These are phyloP conservation scores for Siniperca undulata DNA, from an alignment of 2,797 vertebrate species.

Conservation along the genomic window DNA sequence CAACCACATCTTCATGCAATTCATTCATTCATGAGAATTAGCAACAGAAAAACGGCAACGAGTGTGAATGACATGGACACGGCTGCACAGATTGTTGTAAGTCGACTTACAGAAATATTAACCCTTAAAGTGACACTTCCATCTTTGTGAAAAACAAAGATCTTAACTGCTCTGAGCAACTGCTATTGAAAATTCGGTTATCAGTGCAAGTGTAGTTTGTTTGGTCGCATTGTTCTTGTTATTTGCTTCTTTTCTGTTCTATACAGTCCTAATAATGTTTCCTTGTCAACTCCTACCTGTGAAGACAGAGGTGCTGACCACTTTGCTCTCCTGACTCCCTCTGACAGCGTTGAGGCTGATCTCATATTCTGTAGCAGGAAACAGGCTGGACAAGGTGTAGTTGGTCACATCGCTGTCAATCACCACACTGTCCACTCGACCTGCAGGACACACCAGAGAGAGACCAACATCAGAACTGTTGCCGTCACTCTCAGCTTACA, in stretches of 20 bases:
- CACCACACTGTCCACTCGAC: slow-evolving; percentile 91
- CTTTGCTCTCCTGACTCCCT: slow-evolving; percentile 92
- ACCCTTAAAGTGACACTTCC: background rate
- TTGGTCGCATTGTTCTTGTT: background rate
- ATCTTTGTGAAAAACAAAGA: background rate
- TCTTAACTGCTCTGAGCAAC: background rate
- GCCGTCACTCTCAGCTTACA: background rate
- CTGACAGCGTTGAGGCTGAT: slow-evolving; percentile 90
- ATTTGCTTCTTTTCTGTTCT: background rate
- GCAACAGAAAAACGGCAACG: too few species aligned
- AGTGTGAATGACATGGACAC: background rate
- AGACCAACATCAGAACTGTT: background rate
- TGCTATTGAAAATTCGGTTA: background rate
- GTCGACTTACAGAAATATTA: background rate
- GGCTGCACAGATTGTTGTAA: background rate
- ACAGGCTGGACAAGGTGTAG: slow-evolving; percentile 88
- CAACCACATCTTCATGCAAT: background rate
- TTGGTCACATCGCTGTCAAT: slow-evolving; percentile 91
- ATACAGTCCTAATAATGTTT: background rate
- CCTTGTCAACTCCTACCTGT: slow-evolving; percentile 60
- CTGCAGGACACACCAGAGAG: slow-evolving; percentile 74
- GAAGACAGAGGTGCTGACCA: slow-evolving; percentile 84
- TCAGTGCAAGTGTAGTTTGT: background rate
- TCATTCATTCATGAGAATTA: background rate
- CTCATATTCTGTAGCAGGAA: slow-evolving; percentile 94